A percentile compares a stretch with the other conserved stretches of the same genome.
These are phyloP conservation scores for Meganola albula DNA, from an alignment of 2,888 invertebrate genomes.

Conservation along the genomic window DNA sequence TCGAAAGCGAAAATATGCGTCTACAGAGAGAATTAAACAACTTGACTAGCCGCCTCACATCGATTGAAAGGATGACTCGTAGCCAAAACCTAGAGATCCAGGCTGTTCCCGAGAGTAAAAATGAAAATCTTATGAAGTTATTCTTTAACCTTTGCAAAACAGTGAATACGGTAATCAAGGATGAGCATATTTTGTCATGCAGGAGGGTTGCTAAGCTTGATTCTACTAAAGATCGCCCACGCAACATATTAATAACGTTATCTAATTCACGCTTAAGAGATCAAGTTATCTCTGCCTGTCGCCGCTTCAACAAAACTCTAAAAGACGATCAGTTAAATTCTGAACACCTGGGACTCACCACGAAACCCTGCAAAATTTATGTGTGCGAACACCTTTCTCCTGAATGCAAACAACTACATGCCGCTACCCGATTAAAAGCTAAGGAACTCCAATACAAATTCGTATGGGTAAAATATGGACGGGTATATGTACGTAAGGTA, in stretches of 20 bases:
- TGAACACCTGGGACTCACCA: constrained; percentile 7
- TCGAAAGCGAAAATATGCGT: no score
- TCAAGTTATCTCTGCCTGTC: constrained; percentile 8
- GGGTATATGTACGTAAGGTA: constrained; percentile 7
- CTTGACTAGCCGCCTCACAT: no score
- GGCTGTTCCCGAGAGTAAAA: constrained; percentile 13
- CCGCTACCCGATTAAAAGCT: background rate
- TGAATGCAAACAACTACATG: constrained; percentile 6
- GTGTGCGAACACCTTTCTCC: constrained; percentile 8
- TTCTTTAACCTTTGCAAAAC: constrained; percentile 12
- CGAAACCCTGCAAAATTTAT: constrained; percentile 1
- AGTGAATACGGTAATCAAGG: constrained; percentile 4
- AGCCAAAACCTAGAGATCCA: constrained; percentile 16
- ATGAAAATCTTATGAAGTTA: constrained; percentile 9
- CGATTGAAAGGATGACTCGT: no score
- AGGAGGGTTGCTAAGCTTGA: constrained; percentile 15
- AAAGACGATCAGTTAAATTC: constrained; percentile 4
- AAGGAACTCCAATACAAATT: constrained; percentile 2
- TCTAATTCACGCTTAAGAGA: constrained; percentile 14
- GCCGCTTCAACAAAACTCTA: constrained; percentile 14
- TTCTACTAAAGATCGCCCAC: constrained; percentile 9
- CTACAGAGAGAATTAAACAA: no score
- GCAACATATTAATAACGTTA: constrained; percentile 5
- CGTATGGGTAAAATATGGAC: constrained; percentile 6
- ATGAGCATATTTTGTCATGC: constrained; percentile 7